These are phyloP conservation scores for Hypolimnas misippus DNA, from an alignment of 2,888 invertebrate species.

Conservation along the genomic window DNA sequence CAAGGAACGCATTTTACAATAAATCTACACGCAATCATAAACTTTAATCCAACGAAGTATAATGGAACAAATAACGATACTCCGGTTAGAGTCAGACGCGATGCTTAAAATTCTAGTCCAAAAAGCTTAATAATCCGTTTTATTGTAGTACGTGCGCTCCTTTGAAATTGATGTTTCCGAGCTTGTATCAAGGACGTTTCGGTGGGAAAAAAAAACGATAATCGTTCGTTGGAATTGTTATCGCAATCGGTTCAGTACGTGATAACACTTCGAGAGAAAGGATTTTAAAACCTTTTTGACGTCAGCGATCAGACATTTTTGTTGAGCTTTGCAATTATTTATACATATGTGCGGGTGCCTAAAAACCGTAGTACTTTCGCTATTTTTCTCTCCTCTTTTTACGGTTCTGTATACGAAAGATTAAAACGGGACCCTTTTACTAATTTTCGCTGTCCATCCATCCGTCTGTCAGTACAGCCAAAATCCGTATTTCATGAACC, in stretches of 20 bases:
- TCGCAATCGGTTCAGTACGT: constrained; percentile 29
- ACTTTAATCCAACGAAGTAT: background rate
- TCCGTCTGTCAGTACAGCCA: too few species aligned
- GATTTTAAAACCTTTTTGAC: constrained; percentile 21
- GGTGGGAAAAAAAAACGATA: constrained; percentile 37
- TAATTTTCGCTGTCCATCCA: too few species aligned
- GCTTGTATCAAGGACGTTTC: constrained; percentile 31
- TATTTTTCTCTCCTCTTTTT: too few species aligned
- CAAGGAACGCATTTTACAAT: background rate
- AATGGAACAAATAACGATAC: constrained; percentile 3
- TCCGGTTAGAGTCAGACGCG: background rate
- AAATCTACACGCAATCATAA: background rate
- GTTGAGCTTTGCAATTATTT: background rate
- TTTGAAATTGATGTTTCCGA: constrained; percentile 30
- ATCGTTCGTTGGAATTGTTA: constrained; percentile 39
- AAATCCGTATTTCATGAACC: too few species aligned
- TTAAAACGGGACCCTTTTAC: too few species aligned
- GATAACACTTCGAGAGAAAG: constrained; percentile 18
- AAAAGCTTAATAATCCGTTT: constrained; percentile 36
- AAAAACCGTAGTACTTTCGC: too few species aligned
- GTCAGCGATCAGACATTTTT: background rate
- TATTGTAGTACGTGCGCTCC: constrained; percentile 34
- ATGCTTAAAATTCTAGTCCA: constrained; percentile 19
- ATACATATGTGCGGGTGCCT: too few species aligned
- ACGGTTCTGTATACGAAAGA: too few species aligned